Conservation (phyloP, 2,888 invertebrate genomes). For the Cynaeus angustus region DNA sequence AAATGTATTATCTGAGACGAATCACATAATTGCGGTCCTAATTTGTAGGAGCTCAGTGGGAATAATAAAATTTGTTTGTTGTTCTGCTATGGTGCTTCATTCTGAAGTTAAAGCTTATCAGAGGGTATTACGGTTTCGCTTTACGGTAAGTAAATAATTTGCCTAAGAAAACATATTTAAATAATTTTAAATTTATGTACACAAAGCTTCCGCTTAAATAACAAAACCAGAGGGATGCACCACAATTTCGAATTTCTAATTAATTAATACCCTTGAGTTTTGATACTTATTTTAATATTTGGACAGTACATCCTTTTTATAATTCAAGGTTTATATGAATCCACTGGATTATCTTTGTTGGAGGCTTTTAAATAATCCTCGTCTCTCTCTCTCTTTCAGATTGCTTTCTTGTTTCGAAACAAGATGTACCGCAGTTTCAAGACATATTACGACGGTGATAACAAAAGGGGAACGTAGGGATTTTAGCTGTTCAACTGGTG, state of each 20-base stretch:
- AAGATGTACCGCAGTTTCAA: constrained; percentile 56
- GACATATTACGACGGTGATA: constrained; percentile 57
- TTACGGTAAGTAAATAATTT: constrained; percentile 42
- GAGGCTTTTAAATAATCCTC: constrained; percentile 45
- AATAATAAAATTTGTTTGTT: constrained; percentile 49
- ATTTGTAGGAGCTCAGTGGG: constrained; percentile 39
- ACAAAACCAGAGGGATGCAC: constrained; percentile 5
- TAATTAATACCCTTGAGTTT: constrained; percentile 24
- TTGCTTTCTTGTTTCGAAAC: constrained; percentile 53
- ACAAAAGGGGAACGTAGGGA: constrained; percentile 54
- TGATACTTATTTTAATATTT: neutral
- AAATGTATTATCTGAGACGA: constrained; percentile 42
- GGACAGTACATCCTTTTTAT: neutral
- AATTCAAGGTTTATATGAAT: constrained; percentile 4
- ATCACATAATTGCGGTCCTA: constrained; percentile 47
- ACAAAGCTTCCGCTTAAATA: constrained; percentile 7
- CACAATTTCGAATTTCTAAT: constrained; percentile 9
- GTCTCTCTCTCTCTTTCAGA: constrained; percentile 45
- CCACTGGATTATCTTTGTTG: constrained; percentile 21
- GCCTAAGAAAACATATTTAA: constrained; percentile 43
- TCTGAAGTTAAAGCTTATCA: constrained; percentile 38
- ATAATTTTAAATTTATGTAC: constrained; percentile 39
- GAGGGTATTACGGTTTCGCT: constrained; percentile 32
- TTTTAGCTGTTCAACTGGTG: constrained; percentile 53
- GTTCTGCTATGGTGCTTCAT: constrained; percentile 36